Evolutionary conservation across 2,888 invertebrate genomes (phyloP), one percentile per base, ranked within the genome.

Genomic region (Parnassius mnemosyne): DNA sequence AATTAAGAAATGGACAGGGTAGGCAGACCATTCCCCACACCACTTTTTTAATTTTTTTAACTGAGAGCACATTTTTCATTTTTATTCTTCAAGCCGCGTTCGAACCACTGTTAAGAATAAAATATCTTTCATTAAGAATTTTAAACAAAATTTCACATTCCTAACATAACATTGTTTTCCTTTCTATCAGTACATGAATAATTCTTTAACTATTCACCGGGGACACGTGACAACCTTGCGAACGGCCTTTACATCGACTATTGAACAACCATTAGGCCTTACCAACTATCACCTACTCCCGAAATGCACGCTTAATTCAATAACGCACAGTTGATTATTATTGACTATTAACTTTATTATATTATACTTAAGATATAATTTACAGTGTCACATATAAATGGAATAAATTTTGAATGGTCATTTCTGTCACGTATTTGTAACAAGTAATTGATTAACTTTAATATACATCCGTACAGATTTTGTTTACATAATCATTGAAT

Each of bases 171-270:
- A 49, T n/a, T 54, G 51, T 13, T 41, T 58, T 53, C 62, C 50
- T 63, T 63, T 55, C 54, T 58, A 58, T 55, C 50, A 55, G 34
- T 43, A 44, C 55, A 60, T 60, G 51, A 67, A 63, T 64, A 57
- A 55, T 57, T 56, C 59, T 52, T 51, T 13, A 13, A 47, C 55
- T 56, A 46, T 43, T 16, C 52, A n/a, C 47, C n/a, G 57, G 66
- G 64, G 65, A 68, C 69, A 67, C 68, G 67, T 69, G 65, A 66
- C 77, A 74, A 69, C 83, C 85, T 85, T 84, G 83, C 72, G 13
- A 69, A 71, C 79, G 81, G 73, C 86, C 87, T 87, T 78, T 79
- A 69, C 72, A 72, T 76, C 77, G 77, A 71, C 68, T 61, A 65
- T 68, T 69, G 72, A 77, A 78, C 25, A 0, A 25, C 5, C 16